A percentile compares a stretch with the other conserved stretches of the same genome.
These are phyloP conservation scores for Colaptes auratus DNA, from an alignment of 2,113 vertebrate genomes.

Conservation along the genomic window DNA sequence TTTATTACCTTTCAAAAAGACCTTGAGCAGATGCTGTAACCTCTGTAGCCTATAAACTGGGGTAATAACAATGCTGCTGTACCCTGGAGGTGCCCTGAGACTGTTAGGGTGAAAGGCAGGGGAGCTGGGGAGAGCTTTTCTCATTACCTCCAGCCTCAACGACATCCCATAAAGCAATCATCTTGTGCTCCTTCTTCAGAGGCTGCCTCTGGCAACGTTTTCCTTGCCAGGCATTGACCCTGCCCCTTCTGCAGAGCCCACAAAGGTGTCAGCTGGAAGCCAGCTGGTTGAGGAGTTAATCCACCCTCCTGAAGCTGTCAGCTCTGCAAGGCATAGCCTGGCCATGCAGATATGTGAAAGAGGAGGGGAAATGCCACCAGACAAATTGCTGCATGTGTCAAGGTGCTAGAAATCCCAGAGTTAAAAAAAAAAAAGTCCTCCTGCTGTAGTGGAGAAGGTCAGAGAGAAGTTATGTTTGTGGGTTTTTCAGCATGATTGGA, in stretches of 20 bases:
- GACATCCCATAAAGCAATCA: not conserved
- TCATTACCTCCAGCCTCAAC: not conserved
- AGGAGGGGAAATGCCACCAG: not conserved
- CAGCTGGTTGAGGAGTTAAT: not conserved
- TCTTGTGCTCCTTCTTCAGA: not conserved
- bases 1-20: not conserved
- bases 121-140: not conserved
- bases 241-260: not conserved
- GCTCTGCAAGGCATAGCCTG: not conserved
- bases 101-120: accelerated
- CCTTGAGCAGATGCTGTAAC: not conserved
- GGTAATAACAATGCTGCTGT: not conserved
- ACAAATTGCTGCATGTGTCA: not conserved
- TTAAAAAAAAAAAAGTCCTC: not conserved
- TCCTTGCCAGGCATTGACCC: not conserved
- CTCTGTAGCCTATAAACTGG: not conserved
- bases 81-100: not conserved
- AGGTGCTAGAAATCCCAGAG: not conserved
- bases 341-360: not conserved
- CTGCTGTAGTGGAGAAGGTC: not conserved
- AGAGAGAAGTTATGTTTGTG: conserved; percentile 1
- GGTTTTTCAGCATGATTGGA: conserved; percentile 19
- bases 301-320: not conserved
- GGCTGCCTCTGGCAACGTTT: not conserved
- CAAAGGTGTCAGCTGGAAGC: not conserved